Conservation (phyloP, 2,888 invertebrate species). For the Thereva nobilitata region DNA sequence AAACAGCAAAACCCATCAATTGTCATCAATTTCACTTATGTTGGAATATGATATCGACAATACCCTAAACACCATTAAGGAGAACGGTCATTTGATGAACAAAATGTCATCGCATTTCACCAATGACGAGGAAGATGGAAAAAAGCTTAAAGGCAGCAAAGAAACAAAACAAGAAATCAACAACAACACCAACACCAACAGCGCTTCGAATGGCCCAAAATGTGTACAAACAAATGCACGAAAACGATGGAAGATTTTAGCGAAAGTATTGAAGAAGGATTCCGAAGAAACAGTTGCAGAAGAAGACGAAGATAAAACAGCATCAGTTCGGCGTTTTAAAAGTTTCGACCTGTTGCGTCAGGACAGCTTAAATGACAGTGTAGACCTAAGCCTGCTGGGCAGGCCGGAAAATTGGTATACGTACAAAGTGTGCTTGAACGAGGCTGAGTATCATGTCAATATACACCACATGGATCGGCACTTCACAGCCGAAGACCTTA, state of each 20-base stretch:
- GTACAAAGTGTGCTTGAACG: slow-evolving; percentile 61
- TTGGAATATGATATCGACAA: slow-evolving; percentile 58
- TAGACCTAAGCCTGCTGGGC: slow-evolving; percentile 56
- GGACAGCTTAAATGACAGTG: slow-evolving; percentile 58
- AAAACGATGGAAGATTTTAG: slow-evolving; percentile 71
- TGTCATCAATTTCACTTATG: slow-evolving; percentile 54
- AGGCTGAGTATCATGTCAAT: slow-evolving; percentile 61
- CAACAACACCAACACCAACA: slow-evolving; percentile 43
- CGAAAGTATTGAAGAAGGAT: slow-evolving; percentile 64
- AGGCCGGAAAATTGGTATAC: slow-evolving; percentile 66
- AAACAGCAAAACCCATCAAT: slow-evolving; percentile 43
- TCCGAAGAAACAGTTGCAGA: slow-evolving; percentile 52
- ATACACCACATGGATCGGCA: slow-evolving; percentile 65
- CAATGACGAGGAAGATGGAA: background rate
- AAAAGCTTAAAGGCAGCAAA: background rate
- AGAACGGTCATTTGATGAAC: slow-evolving; percentile 48
- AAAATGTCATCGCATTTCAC: slow-evolving; percentile 33
- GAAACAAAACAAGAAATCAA: slow-evolving; percentile 44
- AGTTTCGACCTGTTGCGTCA: slow-evolving; percentile 63
- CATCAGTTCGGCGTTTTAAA: slow-evolving; percentile 64
- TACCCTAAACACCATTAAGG: slow-evolving; percentile 55
- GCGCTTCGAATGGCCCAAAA: slow-evolving; percentile 41
- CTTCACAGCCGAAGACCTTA: slow-evolving; percentile 71
- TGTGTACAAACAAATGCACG: slow-evolving; percentile 60
- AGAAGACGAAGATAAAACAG: slow-evolving; percentile 57